phyloP scores from a whole-genome alignment of 2,797 vertebrate species.

The Distichodus sexfasciatus region DNA sequence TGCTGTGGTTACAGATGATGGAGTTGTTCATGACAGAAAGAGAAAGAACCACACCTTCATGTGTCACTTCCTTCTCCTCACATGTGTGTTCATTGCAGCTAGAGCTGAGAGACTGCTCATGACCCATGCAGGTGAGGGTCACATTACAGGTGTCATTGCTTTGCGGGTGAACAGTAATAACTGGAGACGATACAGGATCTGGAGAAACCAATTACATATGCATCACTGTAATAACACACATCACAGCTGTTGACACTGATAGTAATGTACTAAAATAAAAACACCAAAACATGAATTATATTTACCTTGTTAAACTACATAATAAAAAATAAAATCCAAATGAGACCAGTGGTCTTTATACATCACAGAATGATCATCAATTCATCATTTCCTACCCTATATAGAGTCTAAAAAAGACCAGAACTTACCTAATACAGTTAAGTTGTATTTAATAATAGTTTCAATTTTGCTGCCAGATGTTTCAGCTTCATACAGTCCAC shows the following conservation, averaged over 20 bases:
- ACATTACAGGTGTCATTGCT: conserved; percentile 9
- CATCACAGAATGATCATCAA: not conserved
- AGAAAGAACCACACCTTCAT: not conserved
- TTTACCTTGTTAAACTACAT: too few species aligned
- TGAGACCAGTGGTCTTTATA: not conserved
- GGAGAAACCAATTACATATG: not conserved
- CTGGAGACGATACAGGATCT: conserved; percentile 14
- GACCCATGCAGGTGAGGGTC: conserved; percentile 25
- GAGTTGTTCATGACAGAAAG: not conserved
- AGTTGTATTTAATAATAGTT: not conserved
- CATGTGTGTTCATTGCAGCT: conserved; percentile 36
- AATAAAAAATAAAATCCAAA: not conserved
- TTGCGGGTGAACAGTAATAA: not conserved
- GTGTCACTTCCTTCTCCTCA: not conserved
- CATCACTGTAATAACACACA: not conserved
- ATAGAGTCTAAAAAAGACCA: not conserved
- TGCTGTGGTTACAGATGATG: conserved; percentile 59
- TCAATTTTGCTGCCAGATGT: too few species aligned
- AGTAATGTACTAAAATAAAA: not conserved
- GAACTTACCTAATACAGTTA: conserved; percentile 48
- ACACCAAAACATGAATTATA: too few species aligned
- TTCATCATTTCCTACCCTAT: not conserved
- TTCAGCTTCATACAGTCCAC: conserved; percentile 2
- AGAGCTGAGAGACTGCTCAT: not conserved
- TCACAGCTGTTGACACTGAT: not conserved